Base-by-base conservation (phyloP, 2,888 invertebrate species). In the Drosophila falleni region DNA sequence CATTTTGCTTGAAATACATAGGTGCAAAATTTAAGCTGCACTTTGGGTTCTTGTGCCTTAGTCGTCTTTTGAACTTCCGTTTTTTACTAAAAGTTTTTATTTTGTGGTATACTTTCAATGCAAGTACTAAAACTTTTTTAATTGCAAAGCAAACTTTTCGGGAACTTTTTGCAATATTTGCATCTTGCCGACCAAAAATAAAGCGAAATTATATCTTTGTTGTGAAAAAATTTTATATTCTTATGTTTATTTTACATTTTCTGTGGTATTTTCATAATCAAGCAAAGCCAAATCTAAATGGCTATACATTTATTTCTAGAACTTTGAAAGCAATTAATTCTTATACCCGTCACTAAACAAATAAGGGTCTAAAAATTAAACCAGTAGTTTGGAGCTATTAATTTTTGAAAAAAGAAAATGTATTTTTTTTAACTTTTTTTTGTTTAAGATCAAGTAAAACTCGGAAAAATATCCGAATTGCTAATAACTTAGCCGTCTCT, bases 91-190 rank as follows among this genome's bases (percentile, higher is more conserved):
- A 59, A 63, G 37, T 68, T 68, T 50, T 5, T 9, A 50, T 44
- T 54, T 42, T 62, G 49, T 19, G 51, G 31, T 23, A 46, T 16
- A 55, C 39, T 65, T 35, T 47, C 11, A 11, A 15, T 41, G 8
- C 46, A 63, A 61, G 49, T 54, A 44, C 15, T 33, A 62, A 35
- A 68, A 68, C 49, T 59, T 69, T 69, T 65, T 65, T 69, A 69
- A 69, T 69, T 65, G 60, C 37, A 70, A 70, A 61, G 37, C 39
- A 66, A 70, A 66, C 50, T 66, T 70, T 50, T n/a, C 16, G 13
- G 8, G 10, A 49, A 49, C 31, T 42, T 55, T 55, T 47, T 55
- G n/a, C n/a, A n/a, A n/a, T 15, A 31, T 54, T 46, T 55, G 61
- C 55, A 37, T 37, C 54, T 62, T 62, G 16, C 10, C 16, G 10